A percentile compares a stretch with the other conserved stretches of the same genome.
These are phyloP conservation scores for Trogon melanurus DNA, from an alignment of 2,113 vertebrate species.

Conservation along the genomic window DNA sequence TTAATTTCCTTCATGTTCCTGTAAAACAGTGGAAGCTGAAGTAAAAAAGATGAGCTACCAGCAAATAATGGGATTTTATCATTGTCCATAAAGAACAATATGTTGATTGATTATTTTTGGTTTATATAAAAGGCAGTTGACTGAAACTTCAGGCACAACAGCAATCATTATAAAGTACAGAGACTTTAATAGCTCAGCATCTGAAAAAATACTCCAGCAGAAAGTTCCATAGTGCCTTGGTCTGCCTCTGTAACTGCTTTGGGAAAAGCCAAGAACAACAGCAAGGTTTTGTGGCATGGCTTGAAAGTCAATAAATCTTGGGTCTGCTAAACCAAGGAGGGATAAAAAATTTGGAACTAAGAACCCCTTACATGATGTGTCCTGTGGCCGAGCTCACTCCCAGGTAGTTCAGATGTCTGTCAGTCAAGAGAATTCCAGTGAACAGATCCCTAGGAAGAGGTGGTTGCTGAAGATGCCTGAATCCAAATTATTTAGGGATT, in stretches of 20 bases:
- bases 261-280: constrained; percentile 42
- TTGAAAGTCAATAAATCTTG: constrained; percentile 26
- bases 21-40: constrained; percentile 1
- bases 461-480: background rate
- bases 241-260: background rate
- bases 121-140: background rate
- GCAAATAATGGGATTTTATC: background rate
- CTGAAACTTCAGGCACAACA: constrained; percentile 22
- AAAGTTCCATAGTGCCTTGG: background rate
- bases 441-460: background rate
- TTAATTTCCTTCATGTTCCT: constrained; percentile 7
- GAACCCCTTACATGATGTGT: background rate
- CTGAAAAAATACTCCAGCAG: constrained; percentile 37
- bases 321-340: background rate
- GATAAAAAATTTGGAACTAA: background rate
- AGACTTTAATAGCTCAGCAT: constrained; percentile 29
- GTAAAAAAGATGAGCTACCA: background rate
- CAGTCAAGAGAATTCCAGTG: background rate
- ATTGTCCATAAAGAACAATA: background rate
- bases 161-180: constrained; percentile 25
- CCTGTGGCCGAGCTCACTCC: background rate
- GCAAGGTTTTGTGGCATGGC: background rate
- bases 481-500: background rate
- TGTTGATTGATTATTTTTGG: constrained; percentile 29
- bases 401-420: background rate